A percentile compares a stretch with the other conserved stretches of the same genome.
These are phyloP conservation scores for Antheraea assamensis DNA, from an alignment of 2,888 invertebrate species.

Conservation along the genomic window DNA sequence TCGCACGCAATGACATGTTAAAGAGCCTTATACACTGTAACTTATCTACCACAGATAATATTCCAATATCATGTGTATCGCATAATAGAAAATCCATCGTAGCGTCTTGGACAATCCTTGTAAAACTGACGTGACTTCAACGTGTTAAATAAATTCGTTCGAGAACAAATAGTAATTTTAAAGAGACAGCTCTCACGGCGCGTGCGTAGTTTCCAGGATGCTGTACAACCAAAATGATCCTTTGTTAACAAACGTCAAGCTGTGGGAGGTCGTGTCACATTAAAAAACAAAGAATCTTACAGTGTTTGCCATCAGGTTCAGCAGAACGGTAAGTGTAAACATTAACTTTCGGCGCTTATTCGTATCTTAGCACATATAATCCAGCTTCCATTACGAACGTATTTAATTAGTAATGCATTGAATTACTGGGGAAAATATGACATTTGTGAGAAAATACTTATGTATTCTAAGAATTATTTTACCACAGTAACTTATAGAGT, in stretches of 20 bases:
- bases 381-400: neutral
- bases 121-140: no score
- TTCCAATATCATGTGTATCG: no score
- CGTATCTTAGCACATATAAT: neutral
- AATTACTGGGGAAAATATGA: neutral
- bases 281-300: neutral
- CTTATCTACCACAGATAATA: no score
- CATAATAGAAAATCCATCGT: no score
- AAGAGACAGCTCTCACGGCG: conserved; percentile 34
- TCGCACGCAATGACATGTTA: no score
- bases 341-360: neutral
- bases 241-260: conserved; percentile 53
- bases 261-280: conserved; percentile 5
- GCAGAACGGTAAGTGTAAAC: neutral
- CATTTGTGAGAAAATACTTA: neutral
- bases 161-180: conserved; percentile 13
- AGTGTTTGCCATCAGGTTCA: neutral
- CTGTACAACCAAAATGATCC: conserved; percentile 47
- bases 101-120: no score
- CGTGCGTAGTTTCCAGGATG: conserved; percentile 58
- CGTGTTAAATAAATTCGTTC: neutral
- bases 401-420: neutral
- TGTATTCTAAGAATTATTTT: no score
- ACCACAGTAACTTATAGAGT: no score
- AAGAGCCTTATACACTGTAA: no score